These are phyloP conservation scores for Eupleurogrammus muticus DNA, from an alignment of 2,797 vertebrate species.

Conservation along the genomic window DNA sequence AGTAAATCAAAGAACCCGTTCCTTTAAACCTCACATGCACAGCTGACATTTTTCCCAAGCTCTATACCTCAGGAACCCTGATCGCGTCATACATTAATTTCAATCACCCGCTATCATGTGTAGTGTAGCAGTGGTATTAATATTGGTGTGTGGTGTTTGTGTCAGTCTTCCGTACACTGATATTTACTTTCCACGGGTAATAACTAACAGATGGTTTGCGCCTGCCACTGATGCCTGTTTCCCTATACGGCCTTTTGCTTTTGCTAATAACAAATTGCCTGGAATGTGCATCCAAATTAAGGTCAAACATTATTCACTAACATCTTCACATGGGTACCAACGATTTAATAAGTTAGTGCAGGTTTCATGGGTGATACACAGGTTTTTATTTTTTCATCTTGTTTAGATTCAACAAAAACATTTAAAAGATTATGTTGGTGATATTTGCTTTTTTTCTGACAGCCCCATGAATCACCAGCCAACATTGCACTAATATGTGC, in stretches of 20 bases:
- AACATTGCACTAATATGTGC: not conserved
- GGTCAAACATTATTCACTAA: conserved; percentile 19
- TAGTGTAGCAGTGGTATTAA: not conserved
- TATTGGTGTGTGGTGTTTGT: conserved; percentile 26
- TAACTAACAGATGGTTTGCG: conserved; percentile 49
- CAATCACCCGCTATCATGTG: conserved; percentile 16
- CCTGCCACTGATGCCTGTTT: not conserved
- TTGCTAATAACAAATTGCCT: conserved; percentile 33
- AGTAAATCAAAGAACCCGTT: conserved; percentile 36
- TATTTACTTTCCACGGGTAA: conserved; percentile 51
- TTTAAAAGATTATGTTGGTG: not conserved
- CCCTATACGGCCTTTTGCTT: conserved; percentile 22
- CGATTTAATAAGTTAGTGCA: not conserved
- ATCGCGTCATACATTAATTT: conserved; percentile 32
- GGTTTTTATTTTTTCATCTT: not conserved
- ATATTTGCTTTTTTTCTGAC: not conserved
- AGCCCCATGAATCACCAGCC: not conserved
- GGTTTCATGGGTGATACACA: conserved; percentile 6
- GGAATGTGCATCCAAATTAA: conserved; percentile 54
- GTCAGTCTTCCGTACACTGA: not conserved
- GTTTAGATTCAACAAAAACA: not conserved
- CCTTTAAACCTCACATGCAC: conserved; percentile 28
- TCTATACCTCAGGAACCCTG: conserved; percentile 2
- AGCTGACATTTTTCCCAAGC: conserved; percentile 27
- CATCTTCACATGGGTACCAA: conserved; percentile 3